Base-by-base conservation (phyloP, 2,797 vertebrate species). In the Artibeus jamaicensis region DNA sequence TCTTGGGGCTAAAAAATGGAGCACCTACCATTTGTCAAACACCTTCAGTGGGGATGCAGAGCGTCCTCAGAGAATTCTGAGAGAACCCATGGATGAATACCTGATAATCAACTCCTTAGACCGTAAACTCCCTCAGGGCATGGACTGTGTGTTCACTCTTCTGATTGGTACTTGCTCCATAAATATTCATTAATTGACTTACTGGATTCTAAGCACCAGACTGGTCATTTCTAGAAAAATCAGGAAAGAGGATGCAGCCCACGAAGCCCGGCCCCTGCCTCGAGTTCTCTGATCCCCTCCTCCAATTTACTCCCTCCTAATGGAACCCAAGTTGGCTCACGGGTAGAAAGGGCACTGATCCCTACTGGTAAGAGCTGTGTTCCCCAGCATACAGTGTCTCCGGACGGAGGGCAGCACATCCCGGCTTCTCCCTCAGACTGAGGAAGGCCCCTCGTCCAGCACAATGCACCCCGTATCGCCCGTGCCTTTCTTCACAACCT, bases 401-500 rank as follows among this genome's bases (percentile, higher is more conserved):
- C 26, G 44, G 46, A 53, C 6, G 24, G 39, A 86, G 39, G 39
- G 24, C 65, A 2, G 24, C 65, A 2, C 9, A 10, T 46, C 19
- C n/a, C 11, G 11, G 29, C 44, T n/a, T 4, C 7, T 24, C 32
- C 32, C 26, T 32, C 9, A 37, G 2, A n/a, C 39, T 0, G 24
- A 74, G 18, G 26, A 62, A 48, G 65, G 5, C 9, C 0, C 12
- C 48, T 74, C 59, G 62, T 48, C 46, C 22, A 67, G 50, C 71
- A 53, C 37, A 68, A 46, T 24, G 34, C 11, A 12, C 34, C 44
- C 12, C 37, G 12, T 1, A 0, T 12, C 42, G 22, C 46, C 2
- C 0, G 0, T 0, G 5, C 7, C 0, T 0, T 1, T 6, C 50
- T 26, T 14, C 59, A 84, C 48, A 0, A 5, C n/a, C 15, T 34